Evolutionary conservation across 2,888 invertebrate species (phyloP).

Genomic region (Heteropelma amictum): DNA sequence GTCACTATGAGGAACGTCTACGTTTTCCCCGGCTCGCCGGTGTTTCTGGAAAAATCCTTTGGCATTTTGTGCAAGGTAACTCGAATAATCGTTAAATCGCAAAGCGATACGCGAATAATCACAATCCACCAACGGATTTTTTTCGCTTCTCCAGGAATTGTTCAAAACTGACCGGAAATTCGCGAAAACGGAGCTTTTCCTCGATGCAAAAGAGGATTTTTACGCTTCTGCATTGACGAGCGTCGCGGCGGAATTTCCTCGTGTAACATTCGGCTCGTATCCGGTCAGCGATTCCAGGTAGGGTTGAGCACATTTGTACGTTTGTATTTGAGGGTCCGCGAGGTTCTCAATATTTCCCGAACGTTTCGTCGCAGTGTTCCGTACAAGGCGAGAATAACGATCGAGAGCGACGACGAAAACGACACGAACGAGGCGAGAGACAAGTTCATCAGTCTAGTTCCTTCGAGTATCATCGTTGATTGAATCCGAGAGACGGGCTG

Average conservation of each 20-base stretch:
- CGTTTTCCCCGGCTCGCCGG: slow-evolving; percentile 86
- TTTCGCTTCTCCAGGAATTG: slow-evolving; percentile 67
- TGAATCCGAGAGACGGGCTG: too few species aligned
- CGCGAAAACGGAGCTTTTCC: slow-evolving; percentile 76
- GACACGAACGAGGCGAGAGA: slow-evolving; percentile 74
- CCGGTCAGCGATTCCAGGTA: slow-evolving; percentile 78
- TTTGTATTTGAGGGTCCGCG: neutral
- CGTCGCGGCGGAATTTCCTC: slow-evolving; percentile 78
- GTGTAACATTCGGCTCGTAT: slow-evolving; percentile 80
- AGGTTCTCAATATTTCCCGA: neutral
- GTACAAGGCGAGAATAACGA: slow-evolving; percentile 79
- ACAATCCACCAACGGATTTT: too few species aligned
- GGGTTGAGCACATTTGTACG: slow-evolving; percentile 13
- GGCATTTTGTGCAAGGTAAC: slow-evolving; percentile 71
- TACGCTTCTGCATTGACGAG: slow-evolving; percentile 76
- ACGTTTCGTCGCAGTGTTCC: slow-evolving; percentile 69
- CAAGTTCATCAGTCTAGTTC: slow-evolving; percentile 74
- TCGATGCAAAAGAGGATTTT: slow-evolving; percentile 78
- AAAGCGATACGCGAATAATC: neutral
- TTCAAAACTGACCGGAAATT: slow-evolving; percentile 76
- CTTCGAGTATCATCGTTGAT: slow-evolving; percentile 63
- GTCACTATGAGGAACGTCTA: slow-evolving; percentile 82
- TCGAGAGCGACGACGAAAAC: slow-evolving; percentile 77
- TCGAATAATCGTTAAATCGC: neutral
- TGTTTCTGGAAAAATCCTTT: slow-evolving; percentile 78